Percentiles rank a stretch among this genome's conserved stretches.
phyloP scores from a whole-genome alignment of 2,888 invertebrate species.

The Isoperla grammatica region DNA sequence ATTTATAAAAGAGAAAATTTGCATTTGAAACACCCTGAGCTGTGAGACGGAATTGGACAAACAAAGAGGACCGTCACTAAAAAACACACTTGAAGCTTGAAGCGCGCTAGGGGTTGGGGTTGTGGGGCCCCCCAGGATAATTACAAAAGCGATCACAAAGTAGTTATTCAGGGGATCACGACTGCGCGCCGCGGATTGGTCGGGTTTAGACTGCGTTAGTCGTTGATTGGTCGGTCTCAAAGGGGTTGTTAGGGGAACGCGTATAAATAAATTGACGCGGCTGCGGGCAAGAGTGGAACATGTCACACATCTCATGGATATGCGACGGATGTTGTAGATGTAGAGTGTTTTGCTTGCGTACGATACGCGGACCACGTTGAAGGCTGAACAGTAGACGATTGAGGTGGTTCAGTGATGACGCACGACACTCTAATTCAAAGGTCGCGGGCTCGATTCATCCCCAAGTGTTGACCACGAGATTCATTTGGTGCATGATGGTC shows the following conservation, averaged over 20 bases:
- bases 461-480: too few species aligned
- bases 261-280: background rate
- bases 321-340: too few species aligned
- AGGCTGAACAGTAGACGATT: too few species aligned
- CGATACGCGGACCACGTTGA: too few species aligned
- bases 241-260: constrained; percentile 7
- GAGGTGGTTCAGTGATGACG: too few species aligned
- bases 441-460: too few species aligned
- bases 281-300: background rate
- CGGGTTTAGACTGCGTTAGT: background rate
- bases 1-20: background rate
- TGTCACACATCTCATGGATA: too few species aligned
- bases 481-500: too few species aligned
- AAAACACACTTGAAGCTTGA: too few species aligned
- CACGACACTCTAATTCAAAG: too few species aligned
- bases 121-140: background rate
- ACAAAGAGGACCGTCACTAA: background rate
- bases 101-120: too few species aligned
- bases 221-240: constrained; percentile 19
- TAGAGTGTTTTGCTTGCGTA: too few species aligned
- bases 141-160: background rate
- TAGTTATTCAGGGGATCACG: background rate
- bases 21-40: background rate
- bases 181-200: background rate
- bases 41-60: background rate